Base-by-base conservation (phyloP, 2,888 invertebrate genomes). In the Heliconius aoede region DNA sequence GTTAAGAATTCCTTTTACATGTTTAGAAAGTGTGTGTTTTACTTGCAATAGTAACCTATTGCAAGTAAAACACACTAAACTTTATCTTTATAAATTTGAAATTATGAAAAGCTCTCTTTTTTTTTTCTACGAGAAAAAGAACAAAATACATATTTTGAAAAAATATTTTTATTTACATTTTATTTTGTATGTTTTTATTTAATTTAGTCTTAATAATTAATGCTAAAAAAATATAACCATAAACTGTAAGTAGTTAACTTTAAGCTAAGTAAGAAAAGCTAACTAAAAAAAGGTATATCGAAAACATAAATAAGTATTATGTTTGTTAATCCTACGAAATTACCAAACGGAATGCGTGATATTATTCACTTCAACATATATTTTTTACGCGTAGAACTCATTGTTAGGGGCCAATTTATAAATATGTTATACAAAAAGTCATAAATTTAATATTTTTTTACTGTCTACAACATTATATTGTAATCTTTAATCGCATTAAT, bases 11-110 rank as follows among this genome's bases (percentile, higher is more conserved):
- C 78, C 76, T 76, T 68, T 76, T 62, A 76, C 72, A 77, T 72
- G 78, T 76, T 79, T 79, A 79, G 79, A 79, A 79, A 79, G 79
- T 76, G 40, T 71, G 69, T 62, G 40, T 65, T 28, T 40, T 76
- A 76, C 64, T 71, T 72, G n/a, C 64, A 36, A 58, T 9, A 21
- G n/a, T n/a, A n/a, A n/a, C n/a, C n/a, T n/a, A n/a, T n/a, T 15
- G 30, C 21, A 26, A 68, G 32, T 71, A 21, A 58, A n/a, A 58
- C 55, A 7, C 4, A 8, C 8, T 32, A 8, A 5, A 32, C 32
- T 5, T 46, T n/a, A n/a, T 9, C 21, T 46, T 18, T 36, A 2
- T 60, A 60, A 5, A 28, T 60, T 15, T 55, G 9, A 55, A 55
- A n/a, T 60, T 26, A 15, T 26, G 60, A 15, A 26, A 60, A 60